Percentiles rank a stretch among this genome's conserved stretches.
These are phyloP conservation scores for Puma concolor DNA, from an alignment of 2,113 vertebrate genomes.

Conservation along the genomic window DNA sequence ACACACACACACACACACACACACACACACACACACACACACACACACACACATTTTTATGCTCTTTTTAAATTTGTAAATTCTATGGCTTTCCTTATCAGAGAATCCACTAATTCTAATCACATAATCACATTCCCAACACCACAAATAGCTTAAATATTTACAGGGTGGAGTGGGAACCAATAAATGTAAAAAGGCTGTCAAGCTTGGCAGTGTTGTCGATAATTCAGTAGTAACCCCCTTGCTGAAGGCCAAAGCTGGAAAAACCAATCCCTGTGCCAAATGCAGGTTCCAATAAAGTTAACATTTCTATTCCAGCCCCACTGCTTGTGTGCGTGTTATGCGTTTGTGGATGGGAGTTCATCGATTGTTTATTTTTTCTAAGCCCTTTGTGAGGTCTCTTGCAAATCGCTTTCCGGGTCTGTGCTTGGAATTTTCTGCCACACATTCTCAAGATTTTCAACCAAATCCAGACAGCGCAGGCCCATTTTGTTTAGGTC, in stretches of 20 bases:
- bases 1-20: not conserved
- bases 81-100: constrained; percentile 15
- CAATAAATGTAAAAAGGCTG: constrained; percentile 32
- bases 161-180: constrained; percentile 4
- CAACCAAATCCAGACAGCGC: constrained; percentile 49
- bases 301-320: constrained; percentile 41
- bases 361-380: constrained; percentile 61
- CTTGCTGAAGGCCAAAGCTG: constrained; percentile 34
- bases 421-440: constrained; percentile 56
- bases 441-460: constrained; percentile 57
- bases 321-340: not conserved
- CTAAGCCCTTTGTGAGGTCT: constrained; percentile 56
- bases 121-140: not conserved
- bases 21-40: no score
- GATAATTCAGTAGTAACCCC: constrained; percentile 38
- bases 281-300: constrained; percentile 7
- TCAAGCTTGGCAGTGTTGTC: not conserved
- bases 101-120: constrained; percentile 15
- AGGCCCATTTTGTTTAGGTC: constrained; percentile 60
- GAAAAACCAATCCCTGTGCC: constrained; percentile 20
- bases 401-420: constrained; percentile 37
- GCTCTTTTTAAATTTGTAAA: constrained; percentile 6
- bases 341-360: not conserved
- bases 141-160: constrained; percentile 55
- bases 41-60: not conserved